These are phyloP conservation scores for Cisticola juncidis DNA, from an alignment of 2,113 vertebrate genomes.

Conservation along the genomic window DNA sequence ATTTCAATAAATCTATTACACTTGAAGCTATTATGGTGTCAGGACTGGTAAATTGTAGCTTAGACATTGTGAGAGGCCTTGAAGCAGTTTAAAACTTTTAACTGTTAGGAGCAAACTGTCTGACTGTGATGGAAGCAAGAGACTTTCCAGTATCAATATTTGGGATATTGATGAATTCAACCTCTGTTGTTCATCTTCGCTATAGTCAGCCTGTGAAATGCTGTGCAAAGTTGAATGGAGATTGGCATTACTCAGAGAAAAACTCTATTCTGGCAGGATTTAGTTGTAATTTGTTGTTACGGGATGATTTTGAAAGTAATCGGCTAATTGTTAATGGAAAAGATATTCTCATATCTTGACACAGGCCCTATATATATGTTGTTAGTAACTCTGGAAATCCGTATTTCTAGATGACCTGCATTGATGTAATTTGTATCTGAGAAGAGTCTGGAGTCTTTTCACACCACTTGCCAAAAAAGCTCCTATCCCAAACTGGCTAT, in stretches of 20 bases:
- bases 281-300: neutral
- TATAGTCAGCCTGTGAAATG: neutral
- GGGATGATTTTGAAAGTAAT: neutral
- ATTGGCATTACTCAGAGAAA: neutral
- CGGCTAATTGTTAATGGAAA: neutral
- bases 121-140: neutral
- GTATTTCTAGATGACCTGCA: neutral
- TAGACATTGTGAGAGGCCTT: neutral
- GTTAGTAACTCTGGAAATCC: neutral
- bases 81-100: neutral
- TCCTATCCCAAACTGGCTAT: neutral
- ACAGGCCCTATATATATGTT: neutral
- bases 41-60: neutral
- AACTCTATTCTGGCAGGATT: neutral
- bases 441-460: neutral
- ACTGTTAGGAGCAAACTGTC: neutral
- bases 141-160: neutral
- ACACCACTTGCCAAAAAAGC: neutral
- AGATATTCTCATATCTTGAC: neutral
- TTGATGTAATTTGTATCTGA: neutral
- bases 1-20: neutral
- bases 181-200: neutral
- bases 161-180: neutral
- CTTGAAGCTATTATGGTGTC: neutral
- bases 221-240: neutral